Evolutionary conservation across 2,113 vertebrate genomes (phyloP).

Genomic region (Campylorhamphus procurvoides): DNA sequence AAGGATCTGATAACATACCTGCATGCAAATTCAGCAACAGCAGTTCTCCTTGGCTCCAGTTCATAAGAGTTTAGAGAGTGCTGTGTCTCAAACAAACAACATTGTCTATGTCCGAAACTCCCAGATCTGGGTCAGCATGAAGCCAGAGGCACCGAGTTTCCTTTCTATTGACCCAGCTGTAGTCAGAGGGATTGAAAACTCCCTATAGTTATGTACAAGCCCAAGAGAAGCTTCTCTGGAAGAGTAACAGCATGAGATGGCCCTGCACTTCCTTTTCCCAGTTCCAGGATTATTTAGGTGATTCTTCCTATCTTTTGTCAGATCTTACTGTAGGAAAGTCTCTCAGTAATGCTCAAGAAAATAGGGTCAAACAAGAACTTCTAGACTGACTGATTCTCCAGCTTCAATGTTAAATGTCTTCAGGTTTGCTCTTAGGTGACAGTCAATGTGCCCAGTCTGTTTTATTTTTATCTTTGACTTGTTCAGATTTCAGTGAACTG

Average conservation of each 20-base stretch:
- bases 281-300: background rate
- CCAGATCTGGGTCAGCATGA: accelerated
- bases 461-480: background rate
- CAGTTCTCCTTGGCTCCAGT: background rate
- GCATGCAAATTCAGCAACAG: background rate
- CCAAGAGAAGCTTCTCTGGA: background rate
- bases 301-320: background rate
- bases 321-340: background rate
- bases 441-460: background rate
- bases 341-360: background rate
- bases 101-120: background rate
- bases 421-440: background rate
- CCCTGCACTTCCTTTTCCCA: background rate
- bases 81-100: background rate
- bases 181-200: background rate
- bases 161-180: background rate
- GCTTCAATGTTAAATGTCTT: background rate
- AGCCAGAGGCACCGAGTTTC: background rate
- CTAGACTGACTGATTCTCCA: background rate
- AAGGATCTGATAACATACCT: background rate
- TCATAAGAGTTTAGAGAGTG: background rate
- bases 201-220: background rate
- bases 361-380: background rate
- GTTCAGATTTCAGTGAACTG: background rate
- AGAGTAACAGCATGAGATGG: background rate